These are phyloP conservation scores for Sceliomorpha sp. DNA, from an alignment of 2,888 invertebrate genomes.

Conservation along the genomic window DNA sequence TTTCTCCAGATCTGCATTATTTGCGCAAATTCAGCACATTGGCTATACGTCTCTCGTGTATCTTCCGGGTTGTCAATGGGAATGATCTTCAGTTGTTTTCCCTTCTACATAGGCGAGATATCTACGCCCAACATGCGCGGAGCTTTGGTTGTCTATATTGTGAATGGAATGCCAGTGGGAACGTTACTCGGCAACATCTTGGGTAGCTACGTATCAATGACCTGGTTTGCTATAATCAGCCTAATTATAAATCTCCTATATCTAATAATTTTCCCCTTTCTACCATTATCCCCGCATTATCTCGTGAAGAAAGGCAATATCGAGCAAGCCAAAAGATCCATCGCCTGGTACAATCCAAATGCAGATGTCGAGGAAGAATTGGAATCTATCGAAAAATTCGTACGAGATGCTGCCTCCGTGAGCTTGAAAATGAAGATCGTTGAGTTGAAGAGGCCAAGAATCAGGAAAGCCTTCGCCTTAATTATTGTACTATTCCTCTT, in stretches of 20 bases:
- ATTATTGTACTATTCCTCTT: constrained; percentile 61
- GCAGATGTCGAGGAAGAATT: constrained; percentile 62
- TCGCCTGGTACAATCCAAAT: constrained; percentile 63
- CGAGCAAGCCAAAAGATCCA: constrained; percentile 61
- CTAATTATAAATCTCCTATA: constrained; percentile 60
- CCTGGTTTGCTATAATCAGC: constrained; percentile 63
- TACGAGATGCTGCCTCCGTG: constrained; percentile 49
- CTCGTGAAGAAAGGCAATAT: constrained; percentile 51
- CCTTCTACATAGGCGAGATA: constrained; percentile 66
- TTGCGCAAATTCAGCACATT: constrained; percentile 52
- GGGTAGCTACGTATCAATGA: constrained; percentile 65
- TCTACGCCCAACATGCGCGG: constrained; percentile 66
- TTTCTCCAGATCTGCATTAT: constrained; percentile 16
- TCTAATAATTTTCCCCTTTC: constrained; percentile 58
- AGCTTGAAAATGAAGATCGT: constrained; percentile 32
- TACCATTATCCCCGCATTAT: constrained; percentile 69
- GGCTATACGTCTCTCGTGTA: constrained; percentile 59
- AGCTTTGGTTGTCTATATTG: constrained; percentile 62
- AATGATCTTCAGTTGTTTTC: constrained; percentile 64
- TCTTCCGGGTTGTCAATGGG: constrained; percentile 61
- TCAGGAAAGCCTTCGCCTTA: constrained; percentile 57
- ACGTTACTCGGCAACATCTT: constrained; percentile 65
- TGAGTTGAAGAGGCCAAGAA: constrained; percentile 17
- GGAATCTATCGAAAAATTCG: constrained; percentile 56
- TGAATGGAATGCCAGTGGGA: constrained; percentile 65